Base-by-base conservation (phyloP, 2,113 vertebrate genomes). In the Dicaeum eximium region DNA sequence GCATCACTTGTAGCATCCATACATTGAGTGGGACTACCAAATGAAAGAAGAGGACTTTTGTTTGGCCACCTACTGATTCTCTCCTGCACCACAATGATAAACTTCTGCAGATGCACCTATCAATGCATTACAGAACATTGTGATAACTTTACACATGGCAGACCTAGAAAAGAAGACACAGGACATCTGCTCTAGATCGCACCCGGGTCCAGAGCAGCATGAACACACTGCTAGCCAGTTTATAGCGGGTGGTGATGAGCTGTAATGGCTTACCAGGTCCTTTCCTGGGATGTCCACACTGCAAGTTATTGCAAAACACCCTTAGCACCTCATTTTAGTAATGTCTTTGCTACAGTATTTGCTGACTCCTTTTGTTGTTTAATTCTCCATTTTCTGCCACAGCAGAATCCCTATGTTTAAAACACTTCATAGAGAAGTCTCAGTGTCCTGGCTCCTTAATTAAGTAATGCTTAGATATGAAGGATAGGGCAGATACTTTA, bases 301-400 rank as follows among this genome's bases (percentile, higher is more conserved):
- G 57, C 28, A 79, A 40, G 6, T 31, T 19, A 80, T 15, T 83
- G 48, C 40, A 82, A 67, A 13, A 73, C 3, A 61, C 9, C 19
- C 19, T 79, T 20, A 80, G 30, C 80, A 75, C 73, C 23, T 86
- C n/a, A 40, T 70, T 96, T 82, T 77, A 73, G 42, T 19, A 57
- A 65, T 38, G 13, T 40, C 21, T 45, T 86, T 66, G 42, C 20
- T 42, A 42, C 31, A 79, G 11, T 61, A 72, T 66, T 84, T 90
- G 30, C 64, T 79, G 44, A 61, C 28, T 79, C 17, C 8, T 78
- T 81, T 79, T 72, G 53, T 37, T 51, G 28, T 45, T 94, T 72
- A 80, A 31, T 22, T 90, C 33, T 60, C 28, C 10, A 20, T 64
- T 91, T 80, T 28, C 24, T 65, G 80, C 11, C 23, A 86, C 60